Evolutionary conservation across 2,888 invertebrate species (phyloP).

Genomic region (Pterostichus madidus): DNA sequence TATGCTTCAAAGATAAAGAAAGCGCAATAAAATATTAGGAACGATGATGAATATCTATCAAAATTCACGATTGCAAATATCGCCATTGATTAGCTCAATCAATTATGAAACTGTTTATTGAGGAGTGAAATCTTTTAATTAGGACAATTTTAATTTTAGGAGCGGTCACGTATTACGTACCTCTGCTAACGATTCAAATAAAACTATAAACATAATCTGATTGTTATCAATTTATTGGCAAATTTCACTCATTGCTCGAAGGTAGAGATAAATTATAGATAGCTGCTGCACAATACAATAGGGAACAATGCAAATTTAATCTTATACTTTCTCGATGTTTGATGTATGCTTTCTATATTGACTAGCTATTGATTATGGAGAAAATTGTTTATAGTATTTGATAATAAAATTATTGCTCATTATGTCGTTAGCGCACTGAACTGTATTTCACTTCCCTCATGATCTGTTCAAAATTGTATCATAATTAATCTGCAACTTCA

Average conservation of each 20-base stretch:
- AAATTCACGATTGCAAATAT: constrained; percentile 18
- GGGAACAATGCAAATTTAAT: constrained; percentile 54
- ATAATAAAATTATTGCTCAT: constrained; percentile 51
- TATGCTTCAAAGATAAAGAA: not conserved
- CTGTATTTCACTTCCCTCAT: not conserved
- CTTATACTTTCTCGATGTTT: constrained; percentile 62
- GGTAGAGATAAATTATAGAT: constrained; percentile 60
- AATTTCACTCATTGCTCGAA: constrained; percentile 28
- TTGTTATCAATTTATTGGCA: constrained; percentile 52
- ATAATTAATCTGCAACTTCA: too few relatives aligned
- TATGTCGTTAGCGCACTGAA: constrained; percentile 20
- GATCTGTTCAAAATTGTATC: too few relatives aligned
- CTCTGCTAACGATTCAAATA: not conserved
- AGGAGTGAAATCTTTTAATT: constrained; percentile 44
- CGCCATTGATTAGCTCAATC: constrained; percentile 38
- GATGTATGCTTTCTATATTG: constrained; percentile 62
- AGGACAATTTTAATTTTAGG: constrained; percentile 38
- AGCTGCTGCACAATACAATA: constrained; percentile 24
- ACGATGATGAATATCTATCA: constrained; percentile 8
- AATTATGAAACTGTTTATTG: constrained; percentile 34
- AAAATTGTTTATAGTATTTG: constrained; percentile 59
- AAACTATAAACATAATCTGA: constrained; percentile 22
- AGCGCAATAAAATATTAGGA: not conserved
- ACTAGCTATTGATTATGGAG: constrained; percentile 61
- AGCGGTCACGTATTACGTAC: constrained; percentile 17